phyloP scores from a whole-genome alignment of 2,888 invertebrate genomes.

The Dilophus febrilis region DNA sequence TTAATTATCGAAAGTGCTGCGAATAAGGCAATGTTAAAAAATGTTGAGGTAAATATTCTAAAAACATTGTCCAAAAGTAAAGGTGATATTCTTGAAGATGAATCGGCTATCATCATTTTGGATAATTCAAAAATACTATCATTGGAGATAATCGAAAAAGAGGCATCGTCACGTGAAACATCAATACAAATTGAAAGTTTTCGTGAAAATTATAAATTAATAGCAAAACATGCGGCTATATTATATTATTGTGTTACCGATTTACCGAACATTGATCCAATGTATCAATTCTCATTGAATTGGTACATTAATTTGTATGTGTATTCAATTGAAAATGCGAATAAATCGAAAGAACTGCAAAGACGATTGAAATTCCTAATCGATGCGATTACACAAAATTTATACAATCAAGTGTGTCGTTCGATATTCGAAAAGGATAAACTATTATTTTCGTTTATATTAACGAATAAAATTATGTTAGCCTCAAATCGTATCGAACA shows the following conservation, averaged over 20 bases:
- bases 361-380: conserved; percentile 63
- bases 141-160: conserved; percentile 68
- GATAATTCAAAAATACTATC: conserved; percentile 73
- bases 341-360: conserved; percentile 45
- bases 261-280: conserved; percentile 74
- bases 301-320: conserved; percentile 67
- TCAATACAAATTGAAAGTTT: conserved; percentile 68
- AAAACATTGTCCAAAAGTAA: conserved; percentile 64
- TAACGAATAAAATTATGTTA: conserved; percentile 50
- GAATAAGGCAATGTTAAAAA: conserved; percentile 63
- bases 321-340: conserved; percentile 29
- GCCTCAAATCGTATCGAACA: conserved; percentile 39
- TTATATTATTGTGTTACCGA: conserved; percentile 78
- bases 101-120: conserved; percentile 70
- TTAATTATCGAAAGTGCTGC: conserved; percentile 63
- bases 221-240: conserved; percentile 71
- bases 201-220: conserved; percentile 64
- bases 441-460: conserved; percentile 62
- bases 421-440: conserved; percentile 83
- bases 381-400: conserved; percentile 61
- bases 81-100: conserved; percentile 83
- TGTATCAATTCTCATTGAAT: conserved; percentile 78
- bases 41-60: conserved; percentile 78
- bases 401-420: conserved; percentile 75
- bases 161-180: conserved; percentile 65